A percentile compares a stretch with the other conserved stretches of the same genome.
Conservation (phyloP, 2,113 vertebrate species). For the Brachypodius melanocephalos region DNA sequence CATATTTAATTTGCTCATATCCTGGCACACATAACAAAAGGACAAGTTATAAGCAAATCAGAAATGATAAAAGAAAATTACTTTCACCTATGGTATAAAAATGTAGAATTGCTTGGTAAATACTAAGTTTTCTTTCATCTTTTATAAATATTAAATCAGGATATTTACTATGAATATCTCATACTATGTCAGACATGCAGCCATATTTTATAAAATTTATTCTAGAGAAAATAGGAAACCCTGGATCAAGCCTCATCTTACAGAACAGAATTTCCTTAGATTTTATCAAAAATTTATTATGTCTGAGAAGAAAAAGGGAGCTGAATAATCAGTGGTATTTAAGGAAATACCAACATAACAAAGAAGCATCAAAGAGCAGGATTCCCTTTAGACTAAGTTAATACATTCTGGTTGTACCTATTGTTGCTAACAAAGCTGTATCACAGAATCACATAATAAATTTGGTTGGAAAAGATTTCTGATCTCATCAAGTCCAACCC, state of each 20-base stretch:
- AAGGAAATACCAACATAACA: not conserved
- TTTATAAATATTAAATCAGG: not conserved
- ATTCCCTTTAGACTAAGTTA: not conserved
- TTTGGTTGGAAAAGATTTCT: not conserved
- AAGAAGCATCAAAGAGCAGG: not conserved
- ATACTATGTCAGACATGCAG: not conserved
- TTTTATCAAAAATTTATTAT: not conserved
- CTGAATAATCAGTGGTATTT: not conserved
- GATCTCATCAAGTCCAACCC: not conserved
- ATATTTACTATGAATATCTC: not conserved
- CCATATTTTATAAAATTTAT: not conserved
- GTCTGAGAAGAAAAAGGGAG: not conserved
- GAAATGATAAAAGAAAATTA: not conserved
- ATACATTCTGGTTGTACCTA: not conserved
- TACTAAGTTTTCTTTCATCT: not conserved
- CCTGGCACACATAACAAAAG: not conserved
- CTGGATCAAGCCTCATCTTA: not conserved
- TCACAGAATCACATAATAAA: not conserved
- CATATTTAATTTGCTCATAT: not conserved
- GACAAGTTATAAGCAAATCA: not conserved
- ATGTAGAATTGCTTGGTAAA: not conserved
- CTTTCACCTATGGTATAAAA: not conserved
- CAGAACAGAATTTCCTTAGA: not conserved
- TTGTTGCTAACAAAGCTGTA: not conserved
- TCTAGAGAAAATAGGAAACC: not conserved